Evolutionary conservation across 2,888 invertebrate species (phyloP), one percentile per base, ranked within the genome.

Genomic region (Rhogogaster chlorosoma): DNA sequence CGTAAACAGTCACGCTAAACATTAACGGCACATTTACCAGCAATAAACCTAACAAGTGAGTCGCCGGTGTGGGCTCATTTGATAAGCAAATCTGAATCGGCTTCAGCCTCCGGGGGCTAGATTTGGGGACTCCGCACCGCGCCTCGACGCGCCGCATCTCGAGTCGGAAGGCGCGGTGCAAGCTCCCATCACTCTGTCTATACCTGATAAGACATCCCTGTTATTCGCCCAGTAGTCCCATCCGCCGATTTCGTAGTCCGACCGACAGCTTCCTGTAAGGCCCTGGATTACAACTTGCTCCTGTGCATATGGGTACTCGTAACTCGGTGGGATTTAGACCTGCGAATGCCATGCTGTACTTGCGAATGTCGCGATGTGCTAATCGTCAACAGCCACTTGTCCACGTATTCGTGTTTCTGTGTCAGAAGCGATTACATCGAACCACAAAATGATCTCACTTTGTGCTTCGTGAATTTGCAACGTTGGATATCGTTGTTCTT

Each of bases 71-170:
- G 57, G 57, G 80, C 80, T 80, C 57, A 57, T 84, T 84, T 77
- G 84, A 84, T 84, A 84, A 84, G 84, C 84, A 84, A 77, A 84
- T 84, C 78, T 64, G 22, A 84, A 73, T 73, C 75, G 57, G 73
- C 22, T 75, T 29, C 84, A 36, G 84, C 38, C 22, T 75, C 29
- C 84, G 18, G 84, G 57, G 29, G 83, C 45, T 70, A 29, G 70
- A 45, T 61, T 10, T 10, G 61, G 42, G 49, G 67, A 82, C 12
- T 29, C 77, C 32, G n/a, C 32, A n/a, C 36, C 26, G n/a, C 57
- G 32, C 57, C 26, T 7, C 57, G 32, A 49, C 18, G 18, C 15
- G 5, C 53, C 78, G 32, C 78, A 36, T 61, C 80, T 80, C 80
- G 36, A 80, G 61, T 80, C 32, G 49, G 49, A 77, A 77, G 57